Evolutionary conservation across 2,888 invertebrate genomes (phyloP), one percentile per base, ranked within the genome.

Genomic region (Eristalis intricaria): DNA sequence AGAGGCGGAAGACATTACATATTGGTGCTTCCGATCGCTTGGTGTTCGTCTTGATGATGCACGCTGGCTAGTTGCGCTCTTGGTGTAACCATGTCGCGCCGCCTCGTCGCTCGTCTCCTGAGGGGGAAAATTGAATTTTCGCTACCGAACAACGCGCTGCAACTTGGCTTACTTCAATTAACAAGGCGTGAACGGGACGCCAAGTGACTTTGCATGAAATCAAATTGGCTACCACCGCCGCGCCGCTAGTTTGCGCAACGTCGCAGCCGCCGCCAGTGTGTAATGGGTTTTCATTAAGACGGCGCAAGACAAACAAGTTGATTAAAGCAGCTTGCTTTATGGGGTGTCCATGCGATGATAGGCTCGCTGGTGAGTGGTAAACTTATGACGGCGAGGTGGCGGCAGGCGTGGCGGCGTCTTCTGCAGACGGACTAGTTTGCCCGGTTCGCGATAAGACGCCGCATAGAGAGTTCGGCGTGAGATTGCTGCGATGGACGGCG

Each of bases 91-190:
- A 5, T 32, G 32, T 32, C 32, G 32, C 32, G 32, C 5, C 32
- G 32, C 32, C 32, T 32, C 32, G 32, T 32, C 32, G 32, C 32
- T 1, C 10, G 35, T 35, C 8, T 11, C 35, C n/a, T 8, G 19
- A 40, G 77, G 86, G 78, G 86, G 78, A 79, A 83, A 86, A 86
- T 83, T 82, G 56, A 78, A 83, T 86, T 86, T 86, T 83, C 77
- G 82, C 86, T 86, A 82, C 86, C 43, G 78, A 69, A 78, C 75
- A 35, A 7, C 50, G 19, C 50, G 50, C 19, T 19, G 86, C 82
- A 78, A 83, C 82, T 75, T 86, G 86, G 78, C 65, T 83, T 74
- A 83, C 74, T 74, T 70, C 86, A 86, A 86, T 86, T 86, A 86
- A 86, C 83, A 78, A 86, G 83, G 86, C 86, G 86, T 86, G 83